These are phyloP conservation scores for Cephalopholis sonnerati DNA, from an alignment of 2,113 vertebrate species.

Conservation along the genomic window DNA sequence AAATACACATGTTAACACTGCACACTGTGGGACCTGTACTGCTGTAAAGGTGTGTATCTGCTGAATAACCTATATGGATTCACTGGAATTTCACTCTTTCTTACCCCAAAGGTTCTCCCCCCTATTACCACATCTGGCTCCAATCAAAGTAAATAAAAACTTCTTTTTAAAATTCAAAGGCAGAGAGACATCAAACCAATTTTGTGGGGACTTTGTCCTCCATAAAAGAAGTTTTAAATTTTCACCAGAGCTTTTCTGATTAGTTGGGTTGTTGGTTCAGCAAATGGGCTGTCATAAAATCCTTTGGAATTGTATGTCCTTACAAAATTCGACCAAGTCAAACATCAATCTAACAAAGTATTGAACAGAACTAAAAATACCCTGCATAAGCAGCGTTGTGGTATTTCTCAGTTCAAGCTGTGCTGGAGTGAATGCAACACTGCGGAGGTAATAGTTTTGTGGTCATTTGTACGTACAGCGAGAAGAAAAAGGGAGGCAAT, in stretches of 20 bases:
- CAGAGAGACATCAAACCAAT: conserved; percentile 86
- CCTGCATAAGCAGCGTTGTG: conserved; percentile 46
- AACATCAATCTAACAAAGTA: conserved; percentile 73
- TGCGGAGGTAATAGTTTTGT: conserved; percentile 33
- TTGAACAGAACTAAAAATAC: conserved; percentile 73
- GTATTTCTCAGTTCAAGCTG: conserved; percentile 39
- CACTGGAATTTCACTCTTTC: conserved; percentile 68
- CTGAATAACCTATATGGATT: conserved; percentile 64
- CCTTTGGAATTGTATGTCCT: conserved; percentile 64
- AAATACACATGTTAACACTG: background rate
- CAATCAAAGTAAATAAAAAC: conserved; percentile 87
- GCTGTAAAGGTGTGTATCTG: conserved; percentile 49
- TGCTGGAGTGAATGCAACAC: conserved; percentile 35
- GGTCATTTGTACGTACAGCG: conserved; percentile 34
- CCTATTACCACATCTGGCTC: conserved; percentile 89
- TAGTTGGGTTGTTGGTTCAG: conserved; percentile 64
- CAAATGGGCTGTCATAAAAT: conserved; percentile 72
- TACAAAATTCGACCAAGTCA: conserved; percentile 71
- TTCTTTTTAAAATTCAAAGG: conserved; percentile 77
- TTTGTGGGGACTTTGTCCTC: conserved; percentile 59
- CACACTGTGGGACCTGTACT: background rate
- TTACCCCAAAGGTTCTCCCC: conserved; percentile 73
- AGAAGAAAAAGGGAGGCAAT: conserved; percentile 45
- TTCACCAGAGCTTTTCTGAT: conserved; percentile 66
- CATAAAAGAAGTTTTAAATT: conserved; percentile 63